A percentile compares a stretch with the other conserved stretches of the same genome.
These are phyloP conservation scores for Armadillidium nasatum DNA, from an alignment of 1,140 invertebrate genomes.

Conservation along the genomic window DNA sequence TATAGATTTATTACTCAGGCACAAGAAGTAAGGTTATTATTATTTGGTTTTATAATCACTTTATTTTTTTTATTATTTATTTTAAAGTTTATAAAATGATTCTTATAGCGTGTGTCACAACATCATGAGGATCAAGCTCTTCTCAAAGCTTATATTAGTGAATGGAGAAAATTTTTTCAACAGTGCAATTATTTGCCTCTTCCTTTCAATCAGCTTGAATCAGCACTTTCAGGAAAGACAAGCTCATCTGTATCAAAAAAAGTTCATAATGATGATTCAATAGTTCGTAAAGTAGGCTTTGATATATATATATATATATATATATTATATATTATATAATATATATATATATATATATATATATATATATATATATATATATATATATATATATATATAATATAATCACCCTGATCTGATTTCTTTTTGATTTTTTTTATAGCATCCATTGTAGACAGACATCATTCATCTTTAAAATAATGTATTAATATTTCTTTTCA, in stretches of 20 bases:
- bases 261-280: constrained; percentile 52
- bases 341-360: too few species aligned
- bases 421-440: too few species aligned
- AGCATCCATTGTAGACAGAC: too few species aligned
- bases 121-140: constrained; percentile 85
- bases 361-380: too few species aligned
- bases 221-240: constrained; percentile 63
- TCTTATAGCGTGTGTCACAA: constrained; percentile 49
- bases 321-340: too few species aligned
- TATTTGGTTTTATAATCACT: background rate
- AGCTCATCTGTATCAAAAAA: constrained; percentile 50
- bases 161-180: constrained; percentile 97
- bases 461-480: too few species aligned
- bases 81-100: background rate
- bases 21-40: constrained; percentile 56
- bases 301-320: too few species aligned
- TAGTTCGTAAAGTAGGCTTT: constrained; percentile 53
- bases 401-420: too few species aligned
- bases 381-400: too few species aligned
- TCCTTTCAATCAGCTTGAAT: constrained; percentile 89
- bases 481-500: too few species aligned
- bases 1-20: constrained; percentile 91
- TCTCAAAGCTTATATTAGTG: constrained; percentile 89
- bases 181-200: constrained; percentile 95
- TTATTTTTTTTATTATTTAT: background rate